Conservation (phyloP, 2,113 vertebrate genomes). For the Saguinus midas region DNA sequence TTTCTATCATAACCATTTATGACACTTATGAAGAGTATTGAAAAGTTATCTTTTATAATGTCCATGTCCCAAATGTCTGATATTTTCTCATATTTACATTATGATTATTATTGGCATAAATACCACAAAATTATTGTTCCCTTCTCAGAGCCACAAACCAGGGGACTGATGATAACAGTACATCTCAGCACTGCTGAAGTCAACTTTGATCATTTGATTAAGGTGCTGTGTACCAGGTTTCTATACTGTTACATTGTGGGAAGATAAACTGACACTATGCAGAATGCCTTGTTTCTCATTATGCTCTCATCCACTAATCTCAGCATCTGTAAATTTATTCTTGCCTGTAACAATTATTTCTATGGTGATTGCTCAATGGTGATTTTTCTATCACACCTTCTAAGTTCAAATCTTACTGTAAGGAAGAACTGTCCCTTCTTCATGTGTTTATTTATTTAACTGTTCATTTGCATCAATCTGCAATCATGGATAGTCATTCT, state of each 20-base stretch:
- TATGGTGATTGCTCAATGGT: not conserved
- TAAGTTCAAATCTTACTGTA: not conserved
- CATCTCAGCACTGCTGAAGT: not conserved
- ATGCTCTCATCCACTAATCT: not conserved
- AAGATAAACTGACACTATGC: not conserved
- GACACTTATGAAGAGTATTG: not conserved
- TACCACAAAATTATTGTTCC: not conserved
- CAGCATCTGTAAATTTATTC: not conserved
- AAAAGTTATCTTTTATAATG: not conserved
- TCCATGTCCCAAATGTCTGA: not conserved
- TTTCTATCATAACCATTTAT: not conserved
- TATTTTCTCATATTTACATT: not conserved
- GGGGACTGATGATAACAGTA: not conserved
- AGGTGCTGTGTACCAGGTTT: not conserved
- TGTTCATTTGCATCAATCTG: not conserved
- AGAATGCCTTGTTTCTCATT: not conserved
- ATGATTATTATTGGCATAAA: not conserved
- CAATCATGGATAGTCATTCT: not conserved
- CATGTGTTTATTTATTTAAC: not conserved
- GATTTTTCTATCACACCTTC: not conserved
- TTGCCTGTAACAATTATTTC: not conserved
- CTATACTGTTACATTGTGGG: not conserved
- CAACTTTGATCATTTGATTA: not conserved
- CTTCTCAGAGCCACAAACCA: not conserved
- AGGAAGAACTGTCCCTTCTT: not conserved